Base-by-base conservation (phyloP, 2,888 invertebrate genomes). In the Amphimallon solstitiale region DNA sequence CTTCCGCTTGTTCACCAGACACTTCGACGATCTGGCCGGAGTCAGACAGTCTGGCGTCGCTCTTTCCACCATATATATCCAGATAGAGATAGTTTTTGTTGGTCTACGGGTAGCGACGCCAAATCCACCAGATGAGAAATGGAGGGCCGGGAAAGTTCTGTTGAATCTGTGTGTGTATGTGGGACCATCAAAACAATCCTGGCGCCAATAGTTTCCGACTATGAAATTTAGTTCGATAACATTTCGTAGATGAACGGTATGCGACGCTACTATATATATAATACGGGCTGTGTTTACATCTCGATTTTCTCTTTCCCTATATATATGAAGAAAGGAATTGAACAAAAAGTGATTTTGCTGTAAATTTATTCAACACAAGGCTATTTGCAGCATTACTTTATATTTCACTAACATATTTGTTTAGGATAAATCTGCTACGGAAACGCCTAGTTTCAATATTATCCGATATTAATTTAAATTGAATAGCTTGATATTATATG, bases 1-100 rank as follows among this genome's bases (percentile, higher is more conserved):
- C 48, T 29, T 17, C 45, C 19, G 45, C 6, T 45, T 45, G 45
- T 45, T 29, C 56, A 38, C 23, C 29, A 59, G 56, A 59, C 56
- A 29, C 43, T 59, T 59, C 56, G 56, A 38, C 54, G 54, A 40
- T 38, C 19, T n/a, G 12, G 3, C 15, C 43, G 66, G 68, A 69
- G 71, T 69, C 70, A 67, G 71, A 59, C 71, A 29, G 73, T 65
- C 70, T 68, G 75, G 73, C 73, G 73, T 73, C 75, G 61, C 68
- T 63, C 54, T 59, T 69, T 68, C 70, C 69, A 72, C 72, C 73
- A 70, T 72, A 72, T 66, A 70, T 73, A 74, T 74, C 73, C 38
- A 38, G 21, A 38, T 74, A 73, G 71, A 70, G 73, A 73, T 70
- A 72, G 76, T 76, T 76, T 75, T 75, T 74, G 73, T 69, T 65